Conservation (phyloP, 2,888 invertebrate species). For the Macrosoma leucophasiata region DNA sequence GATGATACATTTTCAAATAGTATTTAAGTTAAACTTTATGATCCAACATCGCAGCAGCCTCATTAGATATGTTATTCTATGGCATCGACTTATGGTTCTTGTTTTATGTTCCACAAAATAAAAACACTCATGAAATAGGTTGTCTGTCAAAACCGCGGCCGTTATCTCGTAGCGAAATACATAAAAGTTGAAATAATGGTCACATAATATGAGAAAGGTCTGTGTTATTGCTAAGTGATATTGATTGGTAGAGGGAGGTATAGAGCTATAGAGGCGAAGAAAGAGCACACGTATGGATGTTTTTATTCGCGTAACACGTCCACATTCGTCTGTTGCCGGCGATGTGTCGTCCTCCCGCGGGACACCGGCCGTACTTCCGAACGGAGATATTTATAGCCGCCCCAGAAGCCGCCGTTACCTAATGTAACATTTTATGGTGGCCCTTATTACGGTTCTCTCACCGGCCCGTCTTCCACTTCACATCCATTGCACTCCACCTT, state of each 20-base stretch:
- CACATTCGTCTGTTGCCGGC: slow-evolving; percentile 51
- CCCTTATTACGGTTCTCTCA: slow-evolving; percentile 70
- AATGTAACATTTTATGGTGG: slow-evolving; percentile 74
- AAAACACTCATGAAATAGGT: slow-evolving; percentile 28
- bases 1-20: no score
- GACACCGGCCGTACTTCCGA: slow-evolving; percentile 71
- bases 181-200: slow-evolving; percentile 48
- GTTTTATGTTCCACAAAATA: no score
- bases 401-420: slow-evolving; percentile 74
- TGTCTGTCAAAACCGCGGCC: slow-evolving; percentile 1
- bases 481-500: slow-evolving; percentile 32
- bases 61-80: no score
- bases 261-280: no score
- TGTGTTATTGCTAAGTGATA: slow-evolving; percentile 63
- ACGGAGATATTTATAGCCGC: slow-evolving; percentile 74
- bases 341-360: slow-evolving; percentile 67
- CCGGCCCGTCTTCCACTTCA: slow-evolving; percentile 47
- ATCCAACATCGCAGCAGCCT: no score
- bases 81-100: no score
- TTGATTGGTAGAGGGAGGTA: slow-evolving; percentile 54
- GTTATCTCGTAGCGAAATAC: slow-evolving; percentile 34
- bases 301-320: slow-evolving; percentile 72
- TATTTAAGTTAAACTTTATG: no score
- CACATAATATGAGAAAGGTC: slow-evolving; percentile 45
- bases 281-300: slow-evolving; percentile 55